A percentile compares a stretch with the other conserved stretches of the same genome.
These are phyloP conservation scores for Petrocephalus microphthalmus DNA, from an alignment of 2,113 vertebrate species.

Conservation along the genomic window DNA sequence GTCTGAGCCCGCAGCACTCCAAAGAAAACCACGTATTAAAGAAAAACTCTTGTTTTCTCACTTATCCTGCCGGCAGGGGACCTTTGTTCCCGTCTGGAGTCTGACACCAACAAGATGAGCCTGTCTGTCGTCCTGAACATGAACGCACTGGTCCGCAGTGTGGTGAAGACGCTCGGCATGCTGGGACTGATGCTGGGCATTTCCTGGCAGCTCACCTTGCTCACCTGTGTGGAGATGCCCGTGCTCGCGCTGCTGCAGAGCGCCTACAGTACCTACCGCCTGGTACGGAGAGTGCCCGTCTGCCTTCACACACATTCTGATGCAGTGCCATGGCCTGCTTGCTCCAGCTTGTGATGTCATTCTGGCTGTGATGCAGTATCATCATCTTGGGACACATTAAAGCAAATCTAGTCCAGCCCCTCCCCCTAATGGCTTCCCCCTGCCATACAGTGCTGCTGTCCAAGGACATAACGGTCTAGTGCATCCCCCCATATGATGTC, in stretches of 20 bases:
- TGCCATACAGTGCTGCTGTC: neutral
- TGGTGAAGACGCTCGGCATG: conserved; percentile 64
- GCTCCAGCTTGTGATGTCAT: neutral
- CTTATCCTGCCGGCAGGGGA: conserved; percentile 47
- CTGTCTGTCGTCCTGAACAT: conserved; percentile 64
- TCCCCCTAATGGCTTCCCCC: neutral
- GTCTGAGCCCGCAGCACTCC: neutral
- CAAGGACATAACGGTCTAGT: neutral
- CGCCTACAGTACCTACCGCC: conserved; percentile 50
- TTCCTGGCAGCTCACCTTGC: conserved; percentile 71
- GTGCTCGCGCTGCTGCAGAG: conserved; percentile 55
- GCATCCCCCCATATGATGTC: neutral
- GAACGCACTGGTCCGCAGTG: conserved; percentile 64
- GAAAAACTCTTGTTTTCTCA: neutral
- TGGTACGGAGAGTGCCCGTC: conserved; percentile 51
- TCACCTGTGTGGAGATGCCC: conserved; percentile 66
- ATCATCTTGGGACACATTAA: neutral
- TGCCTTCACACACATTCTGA: neutral
- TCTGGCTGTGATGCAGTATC: neutral
- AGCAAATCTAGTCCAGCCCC: neutral
- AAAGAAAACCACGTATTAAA: neutral
- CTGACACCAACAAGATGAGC: conserved; percentile 71
- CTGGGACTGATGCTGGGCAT: conserved; percentile 64
- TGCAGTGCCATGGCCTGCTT: neutral
- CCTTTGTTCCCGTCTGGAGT: conserved; percentile 66